Conservation (phyloP, 37 sponge, comb jelly and placozoan genomes). For the Eunapius fragilis region DNA sequence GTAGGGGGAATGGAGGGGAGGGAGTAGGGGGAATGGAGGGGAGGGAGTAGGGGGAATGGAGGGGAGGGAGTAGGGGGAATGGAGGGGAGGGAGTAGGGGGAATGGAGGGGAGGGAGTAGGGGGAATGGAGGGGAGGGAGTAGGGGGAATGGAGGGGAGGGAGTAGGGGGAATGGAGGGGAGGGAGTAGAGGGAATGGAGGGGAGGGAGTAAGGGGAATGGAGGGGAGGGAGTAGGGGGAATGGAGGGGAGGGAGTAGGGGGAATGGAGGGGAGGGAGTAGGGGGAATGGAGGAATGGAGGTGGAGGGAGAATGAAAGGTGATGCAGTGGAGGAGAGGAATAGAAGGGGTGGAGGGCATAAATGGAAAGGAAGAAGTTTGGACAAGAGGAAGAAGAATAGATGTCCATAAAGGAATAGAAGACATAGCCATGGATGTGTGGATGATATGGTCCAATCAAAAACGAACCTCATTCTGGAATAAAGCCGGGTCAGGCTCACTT, state of each 20-base stretch:
- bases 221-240: background rate
- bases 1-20: too few species aligned
- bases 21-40: too few species aligned
- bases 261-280: conserved; percentile 1
- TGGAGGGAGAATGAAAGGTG: conserved; percentile 5
- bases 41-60: background rate
- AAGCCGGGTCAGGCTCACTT: conserved; percentile 5
- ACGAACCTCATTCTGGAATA: background rate
- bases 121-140: background rate
- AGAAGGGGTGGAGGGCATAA: background rate
- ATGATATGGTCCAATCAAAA: background rate
- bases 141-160: background rate
- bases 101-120: background rate
- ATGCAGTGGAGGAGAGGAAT: conserved; percentile 1
- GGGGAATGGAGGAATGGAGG: background rate
- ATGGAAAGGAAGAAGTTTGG: background rate
- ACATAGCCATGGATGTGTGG: too few species aligned
- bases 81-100: too few species aligned
- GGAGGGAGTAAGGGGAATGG: background rate
- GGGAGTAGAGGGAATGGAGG: too few species aligned
- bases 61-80: background rate
- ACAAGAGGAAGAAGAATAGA: background rate
- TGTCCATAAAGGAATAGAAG: too few species aligned
- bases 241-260: conserved; percentile 16
- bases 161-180: too few species aligned